Evolutionary conservation across 2,113 vertebrate species (phyloP), one percentile per base, ranked within the genome.

Genomic region (Alouatta palliata): DNA sequence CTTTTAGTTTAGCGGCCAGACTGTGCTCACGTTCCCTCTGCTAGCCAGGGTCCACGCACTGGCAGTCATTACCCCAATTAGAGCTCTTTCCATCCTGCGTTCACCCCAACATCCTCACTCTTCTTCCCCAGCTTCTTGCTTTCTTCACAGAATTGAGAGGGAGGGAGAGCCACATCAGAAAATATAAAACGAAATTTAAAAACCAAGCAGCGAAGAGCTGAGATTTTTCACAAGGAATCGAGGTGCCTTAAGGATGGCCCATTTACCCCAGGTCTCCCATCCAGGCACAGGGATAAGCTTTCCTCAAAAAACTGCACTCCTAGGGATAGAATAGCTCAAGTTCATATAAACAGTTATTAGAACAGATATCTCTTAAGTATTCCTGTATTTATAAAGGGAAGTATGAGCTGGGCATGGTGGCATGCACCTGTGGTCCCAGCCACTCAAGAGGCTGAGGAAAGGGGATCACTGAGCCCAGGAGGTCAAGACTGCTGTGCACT

Each of bases 361-460:
- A 27, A 4, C 3, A 0, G 23, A 8, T 35, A 23, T 4, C 23
- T 45, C 40, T 17, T 9, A 20, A 0, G 2, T 32, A 2, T 27
- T 23, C 37, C 52, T 19, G 1, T 30, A 1, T 45, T 49, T 19
- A 8, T 13, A 16, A 21, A 37, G 37, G 82, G 95, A 79, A 79
- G 32, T 14, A 73, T 16, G 75, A 77, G 30, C 73, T 25, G 3
- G 6, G 40, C 25, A 43, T 37, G 12, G 40, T 76, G 73, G 73
- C 25, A 73, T 35, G 19, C 21, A 27, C 14, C 12, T 43, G 13
- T 43, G 43, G 40, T 75, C 71, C 23, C 40, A 45, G 40, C 25
- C 14, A 7, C 73, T 45, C 20, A 21, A 25, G 23, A 75, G 23
- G 12, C 40, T 75, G 40, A 75, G 71, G 40, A 25, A 25, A 43